Base-by-base conservation (phyloP, 2,888 invertebrate genomes). In the Trisateles emortualis region DNA sequence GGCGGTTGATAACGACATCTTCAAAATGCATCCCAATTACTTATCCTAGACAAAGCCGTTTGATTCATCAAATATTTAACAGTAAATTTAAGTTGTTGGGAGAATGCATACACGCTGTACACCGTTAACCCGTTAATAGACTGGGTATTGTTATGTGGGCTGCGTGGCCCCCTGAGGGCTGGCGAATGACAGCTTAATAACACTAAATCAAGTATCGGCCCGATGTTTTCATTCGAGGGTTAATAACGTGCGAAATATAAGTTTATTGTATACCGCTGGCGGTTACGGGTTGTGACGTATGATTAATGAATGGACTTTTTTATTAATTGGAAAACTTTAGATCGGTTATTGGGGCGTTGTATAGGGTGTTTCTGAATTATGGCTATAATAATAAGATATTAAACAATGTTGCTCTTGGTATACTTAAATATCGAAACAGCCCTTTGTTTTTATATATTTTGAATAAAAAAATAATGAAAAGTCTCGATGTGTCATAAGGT, bases 131-230 rank as follows among this genome's bases (percentile, higher is more conserved):
- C 74, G 72, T 76, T 83, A 83, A 84, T 84, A 74, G 79, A 70
- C 59, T 68, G 70, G n/a, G 72, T 72, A 84, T 87, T 88, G 86
- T 87, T 76, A 66, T 52, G 30, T 50, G 57, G 69, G 66, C 59
- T 63, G 55, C 61, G 46, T 70, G 71, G 57, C 52, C 40, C 76
- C 75, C 72, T 64, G 60, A 54, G 73, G 68, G 68, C 68, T 64
- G 83, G 84, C 80, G 72, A 74, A 56, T 87, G 89, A 88, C 89
- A 88, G 83, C 72, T 88, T 87, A 88, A 89, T 89, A 87, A 89
- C 83, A 84, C 84, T 89, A 88, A 86, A 88, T 88, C 88, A 88
- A 81, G 77, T 81, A 83, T 84, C 76, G 76, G 59, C 57, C 60
- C 72, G 73, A 78, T 79, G 78, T 78, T 81, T 79, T 78, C 81